Base-by-base conservation (phyloP, 2,113 vertebrate species). In the Copsychus sechellarum region DNA sequence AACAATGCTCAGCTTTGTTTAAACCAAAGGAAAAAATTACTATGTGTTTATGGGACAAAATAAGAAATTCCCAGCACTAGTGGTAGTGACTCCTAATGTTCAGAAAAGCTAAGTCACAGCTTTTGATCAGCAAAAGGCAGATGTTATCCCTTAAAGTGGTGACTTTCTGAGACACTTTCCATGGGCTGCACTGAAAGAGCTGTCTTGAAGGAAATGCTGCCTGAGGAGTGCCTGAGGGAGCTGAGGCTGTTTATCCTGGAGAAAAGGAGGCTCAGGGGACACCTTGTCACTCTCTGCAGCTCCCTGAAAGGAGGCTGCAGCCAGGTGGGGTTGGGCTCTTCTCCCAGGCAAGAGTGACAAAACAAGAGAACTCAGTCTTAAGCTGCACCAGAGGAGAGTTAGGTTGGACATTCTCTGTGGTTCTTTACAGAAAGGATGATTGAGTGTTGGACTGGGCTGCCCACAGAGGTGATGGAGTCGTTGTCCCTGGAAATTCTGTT, bases 401-500 rank as follows among this genome's bases (percentile, higher is more conserved):
- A 36, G 4, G 22, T 26, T 60, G 45, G 13, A 26, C 17, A 36
- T 58, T 14, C 40, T 40, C 40, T 40, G 40, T 40, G 40, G 17
- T 26, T 51, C 17, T 67, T 77, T 18, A 33, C 22, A 51, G 53
- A 33, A 77, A 51, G 45, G 18, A 11, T 43, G 33, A 22, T 4
- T 42, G 17, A 13, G 3, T 31, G 17, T 36, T 86, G 43, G 31
- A 33, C 9, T 43, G 43, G 31, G 61, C 53, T 67, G 36, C 33
- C 36, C 33, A 36, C 0, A 0, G 53, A 31, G 11, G 14, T 50
- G 43, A 13, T 42, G 34, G 21, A 77, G 31, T 15, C 33, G 33
- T 15, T 12, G 11, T 15, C 45, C 38, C 26, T 51, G 33, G 21
- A 36, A 6, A 7, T 47, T 47, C 45, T 58, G 8, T 77, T 76